phyloP scores from a whole-genome alignment of 2,113 vertebrate genomes.

The Chloropsis cyanopogon region DNA sequence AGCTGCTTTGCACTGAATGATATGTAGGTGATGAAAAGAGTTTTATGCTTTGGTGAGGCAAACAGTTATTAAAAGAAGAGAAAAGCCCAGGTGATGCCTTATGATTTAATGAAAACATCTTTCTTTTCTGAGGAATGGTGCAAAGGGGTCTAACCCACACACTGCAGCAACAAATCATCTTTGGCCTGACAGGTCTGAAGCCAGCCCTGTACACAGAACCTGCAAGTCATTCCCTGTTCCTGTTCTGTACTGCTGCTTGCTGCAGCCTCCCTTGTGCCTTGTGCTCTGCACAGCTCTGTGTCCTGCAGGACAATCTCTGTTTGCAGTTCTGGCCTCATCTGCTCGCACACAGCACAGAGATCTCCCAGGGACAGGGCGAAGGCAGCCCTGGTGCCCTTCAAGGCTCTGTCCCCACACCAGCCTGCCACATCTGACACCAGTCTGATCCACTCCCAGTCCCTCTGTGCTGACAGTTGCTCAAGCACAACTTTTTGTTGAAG shows the following conservation, averaged over 20 bases:
- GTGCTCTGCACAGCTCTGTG: not conserved
- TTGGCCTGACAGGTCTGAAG: not conserved
- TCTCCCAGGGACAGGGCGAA: not conserved
- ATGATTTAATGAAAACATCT: not conserved
- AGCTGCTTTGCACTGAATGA: not conserved
- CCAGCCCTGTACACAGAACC: not conserved
- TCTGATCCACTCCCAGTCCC: not conserved
- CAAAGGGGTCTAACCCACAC: not conserved
- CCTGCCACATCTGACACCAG: not conserved
- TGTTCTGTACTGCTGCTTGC: not conserved
- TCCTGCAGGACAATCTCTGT: rapidly evolving
- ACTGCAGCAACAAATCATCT: not conserved
- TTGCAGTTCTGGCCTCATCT: not conserved
- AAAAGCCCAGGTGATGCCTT: not conserved
- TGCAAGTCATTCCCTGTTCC: not conserved
- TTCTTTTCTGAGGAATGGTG: not conserved
- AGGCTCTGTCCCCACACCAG: not conserved
- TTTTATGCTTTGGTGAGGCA: not conserved
- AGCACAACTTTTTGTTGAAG: not conserved
- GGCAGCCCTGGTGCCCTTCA: not conserved
- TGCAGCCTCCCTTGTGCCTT: not conserved
- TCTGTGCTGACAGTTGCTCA: not conserved
- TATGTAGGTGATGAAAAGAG: not conserved
- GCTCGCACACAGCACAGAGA: rapidly evolving
- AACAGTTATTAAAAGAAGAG: not conserved